Evolutionary conservation across 1,140 invertebrate genomes (phyloP), one percentile per base, ranked within the genome.

Genomic region (Hylaeus volcanicus): DNA sequence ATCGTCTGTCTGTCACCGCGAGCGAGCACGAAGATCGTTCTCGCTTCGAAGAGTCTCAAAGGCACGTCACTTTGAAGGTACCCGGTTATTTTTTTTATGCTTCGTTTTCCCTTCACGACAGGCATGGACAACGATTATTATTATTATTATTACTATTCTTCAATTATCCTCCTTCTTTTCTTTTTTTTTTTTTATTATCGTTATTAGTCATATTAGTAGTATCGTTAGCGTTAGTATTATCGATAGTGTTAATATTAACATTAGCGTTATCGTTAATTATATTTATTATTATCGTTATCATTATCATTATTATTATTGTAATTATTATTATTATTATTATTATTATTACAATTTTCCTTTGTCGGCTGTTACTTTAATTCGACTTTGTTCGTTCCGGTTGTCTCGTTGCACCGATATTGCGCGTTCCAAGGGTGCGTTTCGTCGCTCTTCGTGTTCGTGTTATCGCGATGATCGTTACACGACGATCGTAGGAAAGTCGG

Each of bases 41-140:
- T 45, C 51, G 81, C 85, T 86, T 80, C 74, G 72, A 63, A 86
- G 55, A 58, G 66, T 86, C 71, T 86, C 81, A 86, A 86, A 86
- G 84, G 85, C 85, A 86, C 85, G 77, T 86, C 70, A 86, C 77
- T 80, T 82, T 72, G 64, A 85, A 86, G 72, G 84, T 85, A 85
- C 63, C 80, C 53, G 72, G 53, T 80, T 74, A 51, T 68, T 60
- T 68, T 80, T 68, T 60, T 68, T 80, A 64, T 53, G 45, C 73
- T 72, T 77, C 74, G 65, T 63, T 77, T 65, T 66, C 76, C 53
- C 65, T 26, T 75, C 64, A 64, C 78, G 72, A 69, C 78, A 75
- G 56, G 55, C 78, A 74, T 74, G 63, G 78, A 80, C 78, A 75
- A 26, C 55, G 70, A 71, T 70, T 77, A 51, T 51, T 26, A 43